Evolutionary conservation across 2,797 vertebrate genomes (phyloP).

Genomic region (Oreochromis grahami): DNA sequence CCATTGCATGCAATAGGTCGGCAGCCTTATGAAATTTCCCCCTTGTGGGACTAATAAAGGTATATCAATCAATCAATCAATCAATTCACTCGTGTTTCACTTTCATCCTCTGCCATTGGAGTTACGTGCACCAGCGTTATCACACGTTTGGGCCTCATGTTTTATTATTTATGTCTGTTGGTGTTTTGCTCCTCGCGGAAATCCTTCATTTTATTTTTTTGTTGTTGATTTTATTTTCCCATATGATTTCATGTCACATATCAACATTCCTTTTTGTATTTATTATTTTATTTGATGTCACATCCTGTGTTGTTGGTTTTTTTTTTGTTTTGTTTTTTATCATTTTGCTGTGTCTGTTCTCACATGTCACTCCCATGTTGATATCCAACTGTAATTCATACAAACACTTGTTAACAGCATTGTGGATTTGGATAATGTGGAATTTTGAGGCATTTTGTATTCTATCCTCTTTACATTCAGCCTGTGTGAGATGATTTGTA

Average conservation of each 20-base stretch:
- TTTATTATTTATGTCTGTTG: background rate
- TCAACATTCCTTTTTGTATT: conserved; percentile 1
- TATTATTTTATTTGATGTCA: conserved; percentile 16
- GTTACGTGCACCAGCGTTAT: background rate
- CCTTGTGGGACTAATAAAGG: too few species aligned
- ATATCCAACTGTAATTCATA: background rate
- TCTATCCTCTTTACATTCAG: conserved; percentile 15
- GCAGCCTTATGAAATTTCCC: too few species aligned
- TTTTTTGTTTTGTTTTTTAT: background rate
- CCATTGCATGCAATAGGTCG: too few species aligned
- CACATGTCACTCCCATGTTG: conserved; percentile 7
- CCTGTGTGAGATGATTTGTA: conserved; percentile 19
- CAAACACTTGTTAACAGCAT: conserved; percentile 11
- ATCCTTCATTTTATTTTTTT: background rate
- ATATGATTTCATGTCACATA: conserved; percentile 8
- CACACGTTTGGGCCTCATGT: background rate
- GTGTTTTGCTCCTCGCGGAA: conserved; percentile 5
- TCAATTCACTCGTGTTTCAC: background rate
- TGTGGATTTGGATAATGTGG: conserved; percentile 19
- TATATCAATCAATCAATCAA: too few species aligned
- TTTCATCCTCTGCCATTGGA: background rate
- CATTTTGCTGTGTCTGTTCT: background rate
- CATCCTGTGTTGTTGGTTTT: background rate
- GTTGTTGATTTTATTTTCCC: background rate
- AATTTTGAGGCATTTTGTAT: conserved; percentile 21